Evolutionary conservation across 2,113 vertebrate genomes (phyloP).

Genomic region (Proteles cristata): DNA sequence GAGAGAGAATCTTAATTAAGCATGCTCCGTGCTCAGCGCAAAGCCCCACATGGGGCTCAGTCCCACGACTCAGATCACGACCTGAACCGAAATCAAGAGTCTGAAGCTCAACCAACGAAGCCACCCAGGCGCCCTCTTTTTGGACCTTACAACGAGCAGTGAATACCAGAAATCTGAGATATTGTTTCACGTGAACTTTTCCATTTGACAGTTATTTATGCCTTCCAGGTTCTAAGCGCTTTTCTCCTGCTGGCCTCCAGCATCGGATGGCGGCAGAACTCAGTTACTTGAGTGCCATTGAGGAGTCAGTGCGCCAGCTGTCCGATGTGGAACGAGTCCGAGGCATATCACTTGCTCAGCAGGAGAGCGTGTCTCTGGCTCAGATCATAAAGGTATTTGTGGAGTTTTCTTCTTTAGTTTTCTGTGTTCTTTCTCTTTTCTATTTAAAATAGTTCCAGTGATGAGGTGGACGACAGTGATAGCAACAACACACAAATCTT

Average conservation of each 20-base stretch:
- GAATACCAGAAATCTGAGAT: conserved; percentile 31
- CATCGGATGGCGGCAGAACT: conserved; percentile 94
- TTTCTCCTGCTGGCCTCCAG: conserved; percentile 93
- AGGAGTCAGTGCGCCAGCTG: conserved; percentile 94
- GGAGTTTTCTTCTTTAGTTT: not conserved
- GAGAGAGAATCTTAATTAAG: no score
- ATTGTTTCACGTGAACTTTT: not conserved
- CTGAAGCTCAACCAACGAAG: no score
- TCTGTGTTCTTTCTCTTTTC: not conserved
- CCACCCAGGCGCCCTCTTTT: not conserved
- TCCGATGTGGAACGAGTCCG: conserved; percentile 92
- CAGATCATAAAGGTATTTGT: conserved; percentile 94
- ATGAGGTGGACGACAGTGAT: not conserved
- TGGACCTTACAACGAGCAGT: not conserved
- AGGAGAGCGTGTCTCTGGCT: conserved; percentile 94
- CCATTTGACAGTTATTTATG: not conserved
- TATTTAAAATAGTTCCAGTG: conserved; percentile 52
- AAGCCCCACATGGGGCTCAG: no score
- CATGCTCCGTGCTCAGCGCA: no score
- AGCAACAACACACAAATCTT: not conserved
- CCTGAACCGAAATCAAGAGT: no score
- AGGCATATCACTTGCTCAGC: conserved; percentile 94
- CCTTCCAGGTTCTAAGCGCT: conserved; percentile 88
- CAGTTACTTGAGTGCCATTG: conserved; percentile 92
- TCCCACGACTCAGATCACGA: no score